Conservation (phyloP, 2,888 invertebrate species). For the Nemurella pictetii region DNA sequence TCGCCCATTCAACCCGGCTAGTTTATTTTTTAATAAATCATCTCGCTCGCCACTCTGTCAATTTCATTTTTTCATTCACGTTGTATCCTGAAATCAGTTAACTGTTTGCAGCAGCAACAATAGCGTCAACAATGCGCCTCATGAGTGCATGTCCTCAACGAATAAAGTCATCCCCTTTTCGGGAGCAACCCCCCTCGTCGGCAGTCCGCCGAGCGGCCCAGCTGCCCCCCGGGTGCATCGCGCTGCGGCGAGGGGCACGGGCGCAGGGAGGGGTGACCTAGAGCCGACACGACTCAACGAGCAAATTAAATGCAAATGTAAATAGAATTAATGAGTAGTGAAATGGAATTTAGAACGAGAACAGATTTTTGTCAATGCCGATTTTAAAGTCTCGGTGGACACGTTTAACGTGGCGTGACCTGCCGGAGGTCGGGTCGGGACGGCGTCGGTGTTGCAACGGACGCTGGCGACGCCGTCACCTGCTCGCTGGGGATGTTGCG, state of each 20-base stretch:
- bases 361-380: constrained; percentile 3
- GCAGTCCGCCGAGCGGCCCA: not conserved
- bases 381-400: not conserved
- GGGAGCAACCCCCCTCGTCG: not conserved
- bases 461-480: not conserved
- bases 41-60: not conserved
- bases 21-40: constrained; percentile 1
- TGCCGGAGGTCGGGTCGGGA: not conserved
- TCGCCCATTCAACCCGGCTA: not conserved
- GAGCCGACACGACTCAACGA: constrained; percentile 19
- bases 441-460: not conserved
- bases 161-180: constrained; percentile 29
- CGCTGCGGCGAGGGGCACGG: not conserved
- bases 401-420: constrained; percentile 8
- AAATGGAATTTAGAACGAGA: constrained; percentile 7
- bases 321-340: constrained; percentile 31
- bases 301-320: constrained; percentile 29
- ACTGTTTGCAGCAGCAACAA: constrained; percentile 9
- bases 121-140: constrained; percentile 14
- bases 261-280: constrained; percentile 12
- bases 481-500: too few relatives aligned
- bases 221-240: not conserved
- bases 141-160: constrained; percentile 13
- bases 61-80: constrained; percentile 1
- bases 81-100: constrained; percentile 14